Evolutionary conservation across 2,797 vertebrate genomes (phyloP), one percentile per base, ranked within the genome.

Genomic region (Poecilia gillii): DNA sequence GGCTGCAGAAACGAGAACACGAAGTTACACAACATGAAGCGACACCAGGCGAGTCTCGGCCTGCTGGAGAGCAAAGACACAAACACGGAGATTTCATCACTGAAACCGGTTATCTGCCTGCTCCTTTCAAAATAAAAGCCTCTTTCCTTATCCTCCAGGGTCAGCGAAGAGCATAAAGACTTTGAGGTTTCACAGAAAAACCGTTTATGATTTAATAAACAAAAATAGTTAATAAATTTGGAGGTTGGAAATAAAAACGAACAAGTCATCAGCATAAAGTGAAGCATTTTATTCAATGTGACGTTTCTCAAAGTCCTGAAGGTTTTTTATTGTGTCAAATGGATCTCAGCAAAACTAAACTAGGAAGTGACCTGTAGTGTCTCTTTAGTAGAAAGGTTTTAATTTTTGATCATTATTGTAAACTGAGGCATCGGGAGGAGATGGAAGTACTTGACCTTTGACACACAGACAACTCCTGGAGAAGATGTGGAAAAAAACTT

Each of bases 21-120:
- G 28, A 18, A 28, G 62, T 72, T 74, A 33, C 25, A 47, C 62
- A 74, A 64, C 51, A 23, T 2, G 18, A 64, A 39, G 16, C 9
- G 11, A 70, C 46, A 68, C 36, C 51, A 55, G 75, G 46, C 80
- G 43, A 77, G 80, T 82, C 75, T 62, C 25, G 36, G 71, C 82
- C 8, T 77, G 78, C 13, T n/a, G 8, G n/a, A 45, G 62, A 36
- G 43, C 77, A 66, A 20, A 47, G n/a, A 74, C 23, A 73, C 23
- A 66, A 66, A 66, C 49, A 20, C 23, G 5, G 7, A 74, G 51
- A 57, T 74, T 57, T 43, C 33, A 59, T 6, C 53, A 46, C 33
- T 23, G 36, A 74, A 59, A 75, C 74, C 51, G 8, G n/a, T 46
- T n/a, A 5, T 6, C 74, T 46, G 74, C 39, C 4, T 3, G 7